Evolutionary conservation across 1,140 invertebrate genomes (phyloP), one percentile per base, ranked within the genome.

Genomic region (Drosophila suzukii): DNA sequence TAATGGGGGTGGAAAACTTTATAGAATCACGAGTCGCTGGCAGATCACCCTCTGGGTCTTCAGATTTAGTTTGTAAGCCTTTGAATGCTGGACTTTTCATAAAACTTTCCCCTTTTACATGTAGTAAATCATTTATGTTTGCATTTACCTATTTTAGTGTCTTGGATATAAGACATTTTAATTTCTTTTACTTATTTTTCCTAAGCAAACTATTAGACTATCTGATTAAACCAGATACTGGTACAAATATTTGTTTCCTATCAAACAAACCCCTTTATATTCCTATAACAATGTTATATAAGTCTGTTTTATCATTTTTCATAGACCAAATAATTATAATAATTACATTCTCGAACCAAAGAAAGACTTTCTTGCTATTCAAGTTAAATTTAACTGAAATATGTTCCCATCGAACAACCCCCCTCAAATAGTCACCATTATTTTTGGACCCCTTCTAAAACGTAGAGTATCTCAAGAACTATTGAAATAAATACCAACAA

Each of bases 401-500:
- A 20, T 20, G 20, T 20, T 20, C 20, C 20, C 8, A n/a, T 15
- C 7, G 20, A 11, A n/a, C 53, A 53, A 62, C 38, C 8, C 36
- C 30, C n/a, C 13, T 46, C 32, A 41, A 46, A 55, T 24, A 49
- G 32, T 36, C 43, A 13, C 20, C 47, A 49, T 36, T 41, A 63
- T 51, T 36, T 6, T 32, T 34, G 4, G 24, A 49, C 38, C 36
- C 30, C 15, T 13, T 30, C 8, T 2, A 36, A 49, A 49, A 20
- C 20, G 15, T 43, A 73, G 72, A 44, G 78, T 63, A 81, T 81
- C 58, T 73, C 44, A 60, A 82, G 78, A 63, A 62, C 79, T 55
- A 82, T 82, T 82, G 68, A 82, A 82, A 82, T 82, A 82, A 82
- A 82, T 82, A 82, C 68, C 62, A 82, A 78, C 75, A 83, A 82